Evolutionary conservation across 2,888 invertebrate species (phyloP).

Genomic region (Phengaris alcon): DNA sequence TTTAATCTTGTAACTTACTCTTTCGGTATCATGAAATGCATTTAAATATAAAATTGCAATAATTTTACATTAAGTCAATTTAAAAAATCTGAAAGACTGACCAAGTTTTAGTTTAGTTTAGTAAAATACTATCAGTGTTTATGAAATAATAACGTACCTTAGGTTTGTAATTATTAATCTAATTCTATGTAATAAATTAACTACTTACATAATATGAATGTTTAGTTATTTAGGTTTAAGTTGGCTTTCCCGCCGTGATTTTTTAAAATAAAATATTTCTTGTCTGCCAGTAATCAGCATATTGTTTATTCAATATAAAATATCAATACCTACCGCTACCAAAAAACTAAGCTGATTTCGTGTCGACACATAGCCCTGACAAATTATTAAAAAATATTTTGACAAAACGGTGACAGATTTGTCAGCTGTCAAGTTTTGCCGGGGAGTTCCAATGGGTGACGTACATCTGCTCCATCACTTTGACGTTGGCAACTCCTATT

Average conservation of each 20-base stretch:
- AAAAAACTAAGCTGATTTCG: neutral
- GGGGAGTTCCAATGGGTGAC: too few species aligned
- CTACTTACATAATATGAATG: neutral
- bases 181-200: neutral
- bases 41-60: neutral
- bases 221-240: neutral
- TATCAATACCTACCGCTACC: too few species aligned
- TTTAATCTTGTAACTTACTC: neutral
- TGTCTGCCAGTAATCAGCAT: neutral
- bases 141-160: neutral
- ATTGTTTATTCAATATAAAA: neutral
- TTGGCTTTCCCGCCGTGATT: neutral
- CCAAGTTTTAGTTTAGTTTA: neutral
- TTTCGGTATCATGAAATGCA: neutral
- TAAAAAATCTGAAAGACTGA: slow-evolving; percentile 7
- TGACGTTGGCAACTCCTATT: too few species aligned
- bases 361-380: neutral
- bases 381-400: neutral
- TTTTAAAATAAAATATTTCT: neutral
- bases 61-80: slow-evolving; percentile 3
- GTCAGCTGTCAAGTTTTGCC: too few species aligned
- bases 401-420: neutral
- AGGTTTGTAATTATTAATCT: neutral
- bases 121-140: neutral
- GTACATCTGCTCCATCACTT: too few species aligned